Base-by-base conservation (phyloP, 2,797 vertebrate species). In the Channa striata region DNA sequence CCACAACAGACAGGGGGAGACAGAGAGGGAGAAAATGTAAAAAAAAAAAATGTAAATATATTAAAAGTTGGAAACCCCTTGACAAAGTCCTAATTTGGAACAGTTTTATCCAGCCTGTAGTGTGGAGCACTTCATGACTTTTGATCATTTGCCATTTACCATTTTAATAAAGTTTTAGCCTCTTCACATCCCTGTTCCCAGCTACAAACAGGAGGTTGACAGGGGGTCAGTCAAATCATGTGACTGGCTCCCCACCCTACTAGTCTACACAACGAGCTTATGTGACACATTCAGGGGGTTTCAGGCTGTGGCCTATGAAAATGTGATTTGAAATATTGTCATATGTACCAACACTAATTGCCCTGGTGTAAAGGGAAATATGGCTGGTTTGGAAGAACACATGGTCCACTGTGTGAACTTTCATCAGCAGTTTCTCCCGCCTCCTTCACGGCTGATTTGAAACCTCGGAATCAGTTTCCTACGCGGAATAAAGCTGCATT, bases 161-260 rank as follows among this genome's bases (percentile, higher is more conserved):
- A 1, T 59, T 11, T n/a, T 20, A 17, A 12, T 7, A 1, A 0
- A 23, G 20, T 11, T 16, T 36, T 46, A 4, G 47, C 40, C 54
- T 36, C 25, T 36, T 67, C 37, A 54, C n/a, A 6, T 62, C 40
- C 46, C 33, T 59, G 69, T 68, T 68, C 42, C 48, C 5, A 42
- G 5, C 33, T 54, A 33, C 74, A 59, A 37, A 56, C 56, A 50
- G 23, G 56, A 54, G 8, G 33, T 30, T n/a, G n/a, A n/a, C n/a
- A n/a, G 25, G 4, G 37, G 65, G 64, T 51, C 53, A 46, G 42
- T 11, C 43, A 42, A 30, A 46, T 9, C n/a, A 30, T 54, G 0
- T 44, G 40, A 17, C 3, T 17, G 14, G 6, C 25, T 30, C 25
- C 4, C 25, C n/a, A n/a, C n/a, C n/a, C n/a, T n/a, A 30, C 25